Evolutionary conservation across 2,888 invertebrate species (phyloP).

Genomic region (Tipula unca): DNA sequence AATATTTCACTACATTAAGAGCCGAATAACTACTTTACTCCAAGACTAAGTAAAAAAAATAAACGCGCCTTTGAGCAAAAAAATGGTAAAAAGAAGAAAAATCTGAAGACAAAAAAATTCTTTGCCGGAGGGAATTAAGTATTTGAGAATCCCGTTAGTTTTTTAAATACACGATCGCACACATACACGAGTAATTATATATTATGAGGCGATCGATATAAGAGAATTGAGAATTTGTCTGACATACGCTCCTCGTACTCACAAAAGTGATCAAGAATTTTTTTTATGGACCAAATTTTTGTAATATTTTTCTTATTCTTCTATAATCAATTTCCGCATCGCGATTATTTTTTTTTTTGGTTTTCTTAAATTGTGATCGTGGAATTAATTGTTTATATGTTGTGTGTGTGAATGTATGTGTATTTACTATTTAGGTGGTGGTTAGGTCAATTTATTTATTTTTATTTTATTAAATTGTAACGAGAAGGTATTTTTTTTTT

Average conservation of each 20-base stretch:
- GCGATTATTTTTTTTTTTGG: not conserved
- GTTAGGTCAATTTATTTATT: not conserved
- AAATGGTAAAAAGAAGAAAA: not conserved
- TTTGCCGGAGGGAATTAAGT: not conserved
- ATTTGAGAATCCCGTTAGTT: not conserved
- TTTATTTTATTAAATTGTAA: not conserved
- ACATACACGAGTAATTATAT: not conserved
- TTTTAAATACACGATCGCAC: not conserved
- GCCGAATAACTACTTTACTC: not conserved
- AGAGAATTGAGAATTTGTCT: not conserved
- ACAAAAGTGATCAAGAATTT: not conserved
- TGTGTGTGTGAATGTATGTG: not conserved
- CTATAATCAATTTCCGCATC: not conserved
- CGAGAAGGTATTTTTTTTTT: not conserved
- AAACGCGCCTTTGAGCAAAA: not conserved
- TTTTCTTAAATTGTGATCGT: not conserved
- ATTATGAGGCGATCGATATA: not conserved
- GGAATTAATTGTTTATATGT: not conserved
- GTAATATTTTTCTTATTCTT: not conserved
- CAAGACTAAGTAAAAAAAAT: not conserved
- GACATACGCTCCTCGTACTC: not conserved
- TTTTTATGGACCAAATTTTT: slow-evolving; percentile 4
- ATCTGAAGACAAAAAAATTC: not conserved
- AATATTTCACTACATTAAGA: not conserved
- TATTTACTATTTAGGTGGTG: not conserved